Base-by-base conservation (phyloP, 2,113 vertebrate species). In the Trochalopteron elliotii region DNA sequence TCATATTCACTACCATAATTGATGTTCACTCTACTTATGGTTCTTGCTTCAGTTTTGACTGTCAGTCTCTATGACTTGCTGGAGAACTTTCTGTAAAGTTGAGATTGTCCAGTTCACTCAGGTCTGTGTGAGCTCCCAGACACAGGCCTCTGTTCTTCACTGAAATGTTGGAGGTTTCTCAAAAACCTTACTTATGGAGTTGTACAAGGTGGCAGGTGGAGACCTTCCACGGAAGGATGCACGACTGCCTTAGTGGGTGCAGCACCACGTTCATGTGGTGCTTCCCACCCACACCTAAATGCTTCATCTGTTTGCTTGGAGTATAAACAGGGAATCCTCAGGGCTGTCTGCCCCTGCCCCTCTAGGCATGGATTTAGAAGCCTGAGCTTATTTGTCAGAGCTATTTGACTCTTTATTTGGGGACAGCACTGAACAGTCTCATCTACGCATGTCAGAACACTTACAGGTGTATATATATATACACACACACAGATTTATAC, bases 1-100 rank as follows among this genome's bases (percentile, higher is more conserved):
- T 71, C 6, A 5, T 45, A 35, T 52, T 82, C 24, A n/a, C 7
- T 68, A 1, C 27, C 0, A 0, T 49, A 53, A 25, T 4, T 40
- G 17, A 10, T 53, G 5, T 27, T 93, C 40, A 5, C 24, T 64
- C 7, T 30, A 10, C 35, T 47, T 55, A 18, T 0, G 22, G 15
- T 35, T 89, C 52, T 83, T 72, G 23, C 30, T 50, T 83, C 55
- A 39, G 1, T 90, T 84, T 77, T 74, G 25, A 14, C 18, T 69
- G 14, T 72, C 5, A 5, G 28, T n/a, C 7, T 47, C 5, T 16
- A 0, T n/a, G 69, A 27, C 19, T 47, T 78, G 27, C 69, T 69
- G 40, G 50, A 47, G 86, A 76, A n/a, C 35, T 23, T 55, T 30
- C 60, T 86, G 15, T 69, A 4, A 64, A 21, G 22, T 22, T 60